These are phyloP conservation scores for Sceloporus tristichus DNA, from an alignment of 2,113 vertebrate species.

Conservation along the genomic window DNA sequence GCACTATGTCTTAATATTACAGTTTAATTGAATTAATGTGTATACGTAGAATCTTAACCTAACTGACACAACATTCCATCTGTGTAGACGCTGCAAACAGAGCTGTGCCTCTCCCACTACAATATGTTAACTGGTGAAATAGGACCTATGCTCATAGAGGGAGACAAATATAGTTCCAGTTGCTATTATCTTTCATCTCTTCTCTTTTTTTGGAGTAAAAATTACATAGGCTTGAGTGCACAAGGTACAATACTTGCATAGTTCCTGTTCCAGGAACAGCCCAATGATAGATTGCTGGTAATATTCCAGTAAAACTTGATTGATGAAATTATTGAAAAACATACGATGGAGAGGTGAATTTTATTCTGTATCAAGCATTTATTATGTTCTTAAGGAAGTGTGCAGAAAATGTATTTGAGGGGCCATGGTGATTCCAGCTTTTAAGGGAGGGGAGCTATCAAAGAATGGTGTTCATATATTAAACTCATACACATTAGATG, in stretches of 20 bases:
- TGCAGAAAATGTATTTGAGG: background rate
- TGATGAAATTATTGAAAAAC: slow-evolving; percentile 6
- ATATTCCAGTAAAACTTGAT: background rate
- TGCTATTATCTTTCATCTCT: too few relatives aligned
- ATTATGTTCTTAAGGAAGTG: background rate
- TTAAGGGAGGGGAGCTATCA: background rate
- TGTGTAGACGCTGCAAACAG: too few relatives aligned
- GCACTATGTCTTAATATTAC: too few relatives aligned
- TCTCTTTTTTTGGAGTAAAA: too few relatives aligned
- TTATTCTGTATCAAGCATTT: background rate
- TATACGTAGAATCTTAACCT: too few relatives aligned
- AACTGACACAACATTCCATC: too few relatives aligned
- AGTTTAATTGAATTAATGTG: too few relatives aligned
- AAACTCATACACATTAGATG: background rate
- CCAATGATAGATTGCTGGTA: background rate
- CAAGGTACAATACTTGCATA: background rate
- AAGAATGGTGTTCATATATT: background rate
- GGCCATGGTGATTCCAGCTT: background rate
- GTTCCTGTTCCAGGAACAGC: background rate
- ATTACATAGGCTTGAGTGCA: background rate
- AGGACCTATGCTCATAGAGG: too few relatives aligned
- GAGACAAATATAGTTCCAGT: too few relatives aligned
- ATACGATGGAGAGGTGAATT: background rate
- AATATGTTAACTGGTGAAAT: too few relatives aligned
- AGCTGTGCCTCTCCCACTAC: too few relatives aligned